These are phyloP conservation scores for Cheilosia scutellata DNA, from an alignment of 2,888 invertebrate genomes.

Conservation along the genomic window DNA sequence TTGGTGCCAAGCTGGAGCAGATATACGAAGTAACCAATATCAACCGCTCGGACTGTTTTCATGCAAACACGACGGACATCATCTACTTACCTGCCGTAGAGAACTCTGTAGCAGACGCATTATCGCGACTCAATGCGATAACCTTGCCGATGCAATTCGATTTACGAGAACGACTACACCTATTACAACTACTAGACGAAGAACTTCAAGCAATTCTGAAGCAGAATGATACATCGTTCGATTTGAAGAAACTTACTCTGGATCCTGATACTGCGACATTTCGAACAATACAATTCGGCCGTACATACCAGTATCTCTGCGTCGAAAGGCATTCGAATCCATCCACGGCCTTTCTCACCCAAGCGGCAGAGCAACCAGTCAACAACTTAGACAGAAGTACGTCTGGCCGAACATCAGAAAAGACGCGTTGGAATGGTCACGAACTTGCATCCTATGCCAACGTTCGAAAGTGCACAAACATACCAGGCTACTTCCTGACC, in stretches of 20 bases:
- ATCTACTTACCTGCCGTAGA: constrained; percentile 3
- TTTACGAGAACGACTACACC: constrained; percentile 7
- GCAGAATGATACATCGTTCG: constrained; percentile 13
- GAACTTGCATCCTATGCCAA: constrained; percentile 26
- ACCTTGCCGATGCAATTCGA: constrained; percentile 14
- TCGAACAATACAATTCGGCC: constrained; percentile 25
- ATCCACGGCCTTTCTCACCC: constrained; percentile 33
- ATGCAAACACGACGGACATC: constrained; percentile 8
- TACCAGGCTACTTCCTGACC: constrained; percentile 61
- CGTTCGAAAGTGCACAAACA: constrained; percentile 70
- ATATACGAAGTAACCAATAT: neutral
- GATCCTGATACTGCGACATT: constrained; percentile 32
- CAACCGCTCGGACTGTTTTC: constrained; percentile 21
- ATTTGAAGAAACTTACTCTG: constrained; percentile 8
- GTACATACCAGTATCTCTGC: constrained; percentile 18
- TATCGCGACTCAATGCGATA: constrained; percentile 40
- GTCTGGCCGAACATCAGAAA: constrained; percentile 39
- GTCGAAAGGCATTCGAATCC: constrained; percentile 36
- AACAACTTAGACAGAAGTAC: constrained; percentile 44
- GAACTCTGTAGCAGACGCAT: constrained; percentile 48
- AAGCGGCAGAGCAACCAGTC: constrained; percentile 21
- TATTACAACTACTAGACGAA: constrained; percentile 11
- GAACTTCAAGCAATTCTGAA: constrained; percentile 15
- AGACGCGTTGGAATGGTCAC: constrained; percentile 39
- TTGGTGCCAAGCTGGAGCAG: constrained; percentile 37